A percentile compares a stretch with the other conserved stretches of the same genome.
Evolutionary conservation across 2,888 invertebrate species (phyloP).

Genomic region (Polia nebulosa): DNA sequence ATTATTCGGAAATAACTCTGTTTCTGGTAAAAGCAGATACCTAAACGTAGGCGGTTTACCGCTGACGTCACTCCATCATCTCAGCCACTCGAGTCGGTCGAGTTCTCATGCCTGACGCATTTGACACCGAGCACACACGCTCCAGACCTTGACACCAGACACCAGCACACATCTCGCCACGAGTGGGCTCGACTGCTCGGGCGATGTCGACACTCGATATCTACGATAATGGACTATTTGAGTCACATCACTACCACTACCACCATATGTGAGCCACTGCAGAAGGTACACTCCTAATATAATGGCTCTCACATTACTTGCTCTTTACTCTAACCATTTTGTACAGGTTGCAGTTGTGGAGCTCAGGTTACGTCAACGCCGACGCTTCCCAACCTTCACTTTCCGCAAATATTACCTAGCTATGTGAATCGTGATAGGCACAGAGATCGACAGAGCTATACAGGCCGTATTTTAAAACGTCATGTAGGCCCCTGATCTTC

Average conservation of each 20-base stretch:
- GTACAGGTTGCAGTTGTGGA: not conserved
- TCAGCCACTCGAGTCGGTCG: not conserved
- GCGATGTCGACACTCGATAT: constrained; percentile 12
- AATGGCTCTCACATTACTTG: not conserved
- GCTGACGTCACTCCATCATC: not conserved
- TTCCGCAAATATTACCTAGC: too few relatives aligned
- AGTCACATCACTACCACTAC: constrained; percentile 14
- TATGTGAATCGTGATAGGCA: too few relatives aligned
- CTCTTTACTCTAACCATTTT: not conserved
- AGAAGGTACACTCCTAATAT: not conserved
- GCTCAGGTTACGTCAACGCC: too few relatives aligned
- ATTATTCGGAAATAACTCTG: not conserved
- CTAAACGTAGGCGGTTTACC: not conserved
- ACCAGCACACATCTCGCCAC: constrained; percentile 28
- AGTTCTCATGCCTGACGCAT: not conserved
- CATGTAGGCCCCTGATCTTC: too few relatives aligned
- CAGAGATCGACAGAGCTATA: too few relatives aligned
- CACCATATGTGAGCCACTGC: not conserved
- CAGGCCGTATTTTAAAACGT: too few relatives aligned
- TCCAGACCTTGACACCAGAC: constrained; percentile 35
- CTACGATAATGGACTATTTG: constrained; percentile 14
- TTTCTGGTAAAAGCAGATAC: not conserved
- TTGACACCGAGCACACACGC: constrained; percentile 19
- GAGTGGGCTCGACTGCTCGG: constrained; percentile 7
- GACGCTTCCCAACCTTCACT: too few relatives aligned